A percentile compares a stretch with the other conserved stretches of the same genome.
Evolutionary conservation across 1,140 invertebrate species (phyloP).

Genomic region (Pentalonia nigronervosa): DNA sequence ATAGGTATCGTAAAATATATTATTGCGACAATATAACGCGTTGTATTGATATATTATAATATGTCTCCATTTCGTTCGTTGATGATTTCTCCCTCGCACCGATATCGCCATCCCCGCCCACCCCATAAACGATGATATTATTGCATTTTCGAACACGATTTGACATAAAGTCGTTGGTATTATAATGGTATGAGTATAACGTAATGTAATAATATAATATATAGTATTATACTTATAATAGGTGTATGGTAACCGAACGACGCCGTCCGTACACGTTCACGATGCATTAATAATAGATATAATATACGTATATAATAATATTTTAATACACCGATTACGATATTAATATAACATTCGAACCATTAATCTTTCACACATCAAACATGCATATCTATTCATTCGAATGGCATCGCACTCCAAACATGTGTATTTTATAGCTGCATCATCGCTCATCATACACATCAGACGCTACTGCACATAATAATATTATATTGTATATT

Average conservation of each 20-base stretch:
- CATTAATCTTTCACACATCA: neutral
- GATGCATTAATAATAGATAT: neutral
- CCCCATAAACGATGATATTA: neutral
- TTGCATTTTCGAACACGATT: neutral
- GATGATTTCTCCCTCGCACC: neutral
- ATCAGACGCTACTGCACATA: slow-evolving; percentile 29
- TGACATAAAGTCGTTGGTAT: neutral
- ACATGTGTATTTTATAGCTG: slow-evolving; percentile 33
- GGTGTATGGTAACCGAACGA: neutral
- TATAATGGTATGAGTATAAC: neutral
- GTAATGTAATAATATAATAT: neutral
- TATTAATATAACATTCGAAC: slow-evolving; percentile 3
- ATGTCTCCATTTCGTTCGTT: neutral
- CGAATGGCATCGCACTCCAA: neutral
- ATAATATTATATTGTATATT: neutral
- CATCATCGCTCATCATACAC: slow-evolving; percentile 32
- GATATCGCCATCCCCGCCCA: neutral
- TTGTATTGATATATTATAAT: neutral
- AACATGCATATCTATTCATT: slow-evolving; percentile 30
- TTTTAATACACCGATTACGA: slow-evolving; percentile 10
- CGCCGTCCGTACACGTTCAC: neutral
- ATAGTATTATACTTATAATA: neutral
- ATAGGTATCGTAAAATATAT: neutral
- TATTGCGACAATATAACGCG: neutral
- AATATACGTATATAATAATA: neutral